These are phyloP conservation scores for Drosophila yakuba DNA, from an alignment of 1,140 invertebrate species.

Conservation along the genomic window DNA sequence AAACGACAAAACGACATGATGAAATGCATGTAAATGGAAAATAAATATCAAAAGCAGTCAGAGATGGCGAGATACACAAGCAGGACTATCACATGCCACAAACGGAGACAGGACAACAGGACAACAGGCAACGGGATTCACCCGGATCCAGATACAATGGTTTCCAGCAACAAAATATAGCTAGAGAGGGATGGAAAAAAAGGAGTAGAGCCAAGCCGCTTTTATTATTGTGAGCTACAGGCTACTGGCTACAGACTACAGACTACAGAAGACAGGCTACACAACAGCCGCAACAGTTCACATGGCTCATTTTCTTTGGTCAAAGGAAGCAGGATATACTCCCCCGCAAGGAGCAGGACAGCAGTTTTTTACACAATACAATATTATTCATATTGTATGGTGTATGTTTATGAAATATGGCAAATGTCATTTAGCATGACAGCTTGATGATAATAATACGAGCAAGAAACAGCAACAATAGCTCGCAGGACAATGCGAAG, in stretches of 20 bases:
- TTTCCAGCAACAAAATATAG: constrained; percentile 37
- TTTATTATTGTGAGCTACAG: constrained; percentile 29
- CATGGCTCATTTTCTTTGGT: constrained; percentile 79
- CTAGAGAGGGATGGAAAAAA: constrained; percentile 4
- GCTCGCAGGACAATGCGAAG: constrained; percentile 45
- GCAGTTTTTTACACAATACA: constrained; percentile 44
- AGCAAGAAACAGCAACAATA: constrained; percentile 45
- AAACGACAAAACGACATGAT: constrained; percentile 55
- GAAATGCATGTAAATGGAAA: constrained; percentile 77
- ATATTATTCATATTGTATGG: constrained; percentile 44
- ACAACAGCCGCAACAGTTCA: constrained; percentile 76
- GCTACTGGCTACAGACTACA: background rate
- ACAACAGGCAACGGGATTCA: constrained; percentile 47
- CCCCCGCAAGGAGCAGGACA: constrained; percentile 24
- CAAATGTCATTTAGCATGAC: constrained; percentile 84
- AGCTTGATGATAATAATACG: constrained; percentile 82
- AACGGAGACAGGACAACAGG: constrained; percentile 50
- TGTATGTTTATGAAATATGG: constrained; percentile 80
- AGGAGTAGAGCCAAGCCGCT: constrained; percentile 41
- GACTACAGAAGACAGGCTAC: background rate
- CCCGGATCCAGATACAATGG: constrained; percentile 41
- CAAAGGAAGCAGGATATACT: constrained; percentile 64
- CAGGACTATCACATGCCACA: constrained; percentile 71
- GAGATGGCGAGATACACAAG: background rate
- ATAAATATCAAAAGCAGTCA: constrained; percentile 59